Conservation (phyloP, 2,113 vertebrate genomes). For the Arvicanthis niloticus region DNA sequence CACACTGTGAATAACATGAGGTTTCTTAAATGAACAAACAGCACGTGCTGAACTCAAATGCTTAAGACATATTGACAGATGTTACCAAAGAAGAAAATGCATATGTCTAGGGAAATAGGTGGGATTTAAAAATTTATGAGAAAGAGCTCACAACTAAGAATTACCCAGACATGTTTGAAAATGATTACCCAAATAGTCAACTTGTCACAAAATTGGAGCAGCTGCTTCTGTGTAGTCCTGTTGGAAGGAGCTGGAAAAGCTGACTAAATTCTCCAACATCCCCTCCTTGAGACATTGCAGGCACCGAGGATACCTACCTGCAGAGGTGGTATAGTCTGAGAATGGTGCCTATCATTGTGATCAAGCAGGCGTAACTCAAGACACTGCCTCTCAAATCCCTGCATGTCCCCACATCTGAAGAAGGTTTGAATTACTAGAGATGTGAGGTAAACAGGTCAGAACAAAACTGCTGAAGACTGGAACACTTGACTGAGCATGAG, state of each 20-base stretch:
- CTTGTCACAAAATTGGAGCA: not conserved
- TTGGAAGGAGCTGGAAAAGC: not conserved
- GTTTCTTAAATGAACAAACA: not conserved
- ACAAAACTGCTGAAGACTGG: not conserved
- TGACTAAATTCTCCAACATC: not conserved
- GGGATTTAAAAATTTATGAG: not conserved
- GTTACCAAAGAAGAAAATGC: not conserved
- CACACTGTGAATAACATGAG: not conserved
- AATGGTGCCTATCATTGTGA: not conserved
- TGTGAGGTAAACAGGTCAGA: not conserved
- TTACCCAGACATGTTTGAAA: not conserved
- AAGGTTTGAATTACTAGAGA: not conserved
- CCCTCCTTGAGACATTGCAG: not conserved
- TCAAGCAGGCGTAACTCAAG: not conserved
- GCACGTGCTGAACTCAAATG: not conserved
- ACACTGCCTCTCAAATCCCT: not conserved
- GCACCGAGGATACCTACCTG: not conserved
- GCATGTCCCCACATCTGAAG: not conserved
- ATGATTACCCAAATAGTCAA: not conserved
- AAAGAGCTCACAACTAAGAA: not conserved
- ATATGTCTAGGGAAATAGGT: not conserved
- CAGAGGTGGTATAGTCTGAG: not conserved
- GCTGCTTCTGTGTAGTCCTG: not conserved
- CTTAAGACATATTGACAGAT: not conserved
- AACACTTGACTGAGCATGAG: not conserved